Percentiles rank a stretch among this genome's conserved stretches.
phyloP scores from a whole-genome alignment of 1,140 invertebrate species.

The Magallana ariakensis region DNA sequence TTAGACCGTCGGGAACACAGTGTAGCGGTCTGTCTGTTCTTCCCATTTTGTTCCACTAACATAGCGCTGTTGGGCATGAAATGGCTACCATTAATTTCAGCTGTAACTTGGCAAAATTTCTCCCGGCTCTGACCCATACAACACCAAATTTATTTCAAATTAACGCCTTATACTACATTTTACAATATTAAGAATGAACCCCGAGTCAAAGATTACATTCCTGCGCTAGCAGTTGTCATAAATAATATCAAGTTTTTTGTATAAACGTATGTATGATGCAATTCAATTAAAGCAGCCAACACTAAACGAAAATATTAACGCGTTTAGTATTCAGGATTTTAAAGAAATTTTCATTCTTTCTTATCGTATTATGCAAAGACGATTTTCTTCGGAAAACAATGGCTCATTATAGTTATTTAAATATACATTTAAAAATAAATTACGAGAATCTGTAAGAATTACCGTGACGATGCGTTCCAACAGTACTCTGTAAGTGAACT shows the following conservation, averaged over 20 bases:
- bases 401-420: neutral
- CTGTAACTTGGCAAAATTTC: neutral
- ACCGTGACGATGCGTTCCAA: conserved; percentile 23
- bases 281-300: no score
- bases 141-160: neutral
- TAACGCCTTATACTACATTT: neutral
- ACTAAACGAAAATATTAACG: no score
- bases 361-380: no score
- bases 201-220: no score
- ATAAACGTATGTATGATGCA: no score
- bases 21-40: neutral
- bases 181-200: neutral
- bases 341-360: no score
- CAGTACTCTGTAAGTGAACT: neutral
- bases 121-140: neutral
- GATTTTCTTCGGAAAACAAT: no score
- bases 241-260: no score
- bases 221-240: no score
- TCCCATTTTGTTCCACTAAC: neutral
- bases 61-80: conserved; percentile 18
- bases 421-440: neutral
- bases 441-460: neutral
- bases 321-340: no score
- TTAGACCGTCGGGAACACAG: neutral
- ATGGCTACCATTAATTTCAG: neutral